Percentiles rank a stretch among this genome's conserved stretches.
Evolutionary conservation across 2,113 vertebrate species (phyloP).

Genomic region (Mobula hypostoma): DNA sequence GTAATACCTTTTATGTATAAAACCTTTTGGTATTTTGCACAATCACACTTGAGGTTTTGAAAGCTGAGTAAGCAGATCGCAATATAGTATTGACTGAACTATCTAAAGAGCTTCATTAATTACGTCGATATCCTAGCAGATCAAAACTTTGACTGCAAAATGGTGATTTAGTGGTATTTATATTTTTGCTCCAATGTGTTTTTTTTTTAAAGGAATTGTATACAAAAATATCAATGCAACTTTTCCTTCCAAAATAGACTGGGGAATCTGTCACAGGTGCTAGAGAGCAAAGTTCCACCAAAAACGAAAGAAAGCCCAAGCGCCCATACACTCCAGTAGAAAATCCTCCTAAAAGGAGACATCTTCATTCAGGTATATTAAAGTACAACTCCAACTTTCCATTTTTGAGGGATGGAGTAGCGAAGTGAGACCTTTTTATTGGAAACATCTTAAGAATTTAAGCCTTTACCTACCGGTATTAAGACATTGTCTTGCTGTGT

Average conservation of each 20-base stretch:
- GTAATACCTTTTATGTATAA: neutral
- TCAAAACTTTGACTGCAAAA: neutral
- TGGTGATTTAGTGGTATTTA: neutral
- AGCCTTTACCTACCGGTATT: neutral
- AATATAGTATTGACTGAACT: neutral
- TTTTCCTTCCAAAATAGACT: slow-evolving; percentile 22
- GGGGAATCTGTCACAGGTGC: neutral
- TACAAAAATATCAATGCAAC: neutral
- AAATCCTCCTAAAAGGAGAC: slow-evolving; percentile 2
- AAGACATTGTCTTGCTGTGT: neutral
- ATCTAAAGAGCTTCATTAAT: neutral
- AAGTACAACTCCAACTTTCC: neutral
- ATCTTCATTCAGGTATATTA: slow-evolving; percentile 20
- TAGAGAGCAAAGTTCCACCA: neutral
- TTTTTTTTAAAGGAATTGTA: neutral
- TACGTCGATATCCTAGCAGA: neutral
- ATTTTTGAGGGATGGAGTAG: neutral
- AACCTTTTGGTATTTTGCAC: neutral
- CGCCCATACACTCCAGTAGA: slow-evolving; percentile 16
- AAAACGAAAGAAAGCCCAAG: slow-evolving; percentile 24
- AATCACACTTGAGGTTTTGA: neutral
- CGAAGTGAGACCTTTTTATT: neutral
- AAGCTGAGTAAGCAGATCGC: neutral
- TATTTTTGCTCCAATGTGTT: neutral
- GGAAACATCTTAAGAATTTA: neutral